Evolutionary conservation across 1,140 invertebrate genomes (phyloP), one percentile per base, ranked within the genome.

Genomic region (Drosophila azteca): DNA sequence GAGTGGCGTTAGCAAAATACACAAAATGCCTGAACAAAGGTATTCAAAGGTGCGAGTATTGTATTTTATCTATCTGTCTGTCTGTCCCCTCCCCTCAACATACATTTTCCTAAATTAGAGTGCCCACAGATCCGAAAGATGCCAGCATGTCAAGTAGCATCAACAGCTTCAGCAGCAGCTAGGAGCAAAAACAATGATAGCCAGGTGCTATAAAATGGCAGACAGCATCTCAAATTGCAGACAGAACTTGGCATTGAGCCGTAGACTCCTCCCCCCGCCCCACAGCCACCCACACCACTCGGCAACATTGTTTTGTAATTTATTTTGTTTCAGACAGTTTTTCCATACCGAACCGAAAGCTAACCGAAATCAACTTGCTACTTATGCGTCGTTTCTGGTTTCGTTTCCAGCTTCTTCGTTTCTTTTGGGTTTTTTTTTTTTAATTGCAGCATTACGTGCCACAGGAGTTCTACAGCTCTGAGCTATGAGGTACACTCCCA

Each of bases 291-390:
- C 17, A 20, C 24, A 26, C 45, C 59, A 52, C 17, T 51, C 57
- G 48, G 63, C 70, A 76, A 76, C 82, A 88, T 88, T 88, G 82
- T 87, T 87, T 88, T 78, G 82, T 87, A 88, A 87, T 88, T 87
- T 87, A 88, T 87, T 87, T 87, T 82, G 71, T 85, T 87, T 82
- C 59, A 78, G 82, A 88, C 82, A 88, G 82, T 79, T 85, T 61
- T 57, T 85, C 66, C 73, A 61, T 46, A 52, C 59, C 74, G 63
- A 73, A 44, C 61, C 60, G 63, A 51, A 77, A 41, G 24, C 41
- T 31, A 35, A 44, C 49, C 29, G 50, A 74, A 67, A 66, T 79
- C 58, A 78, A 83, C 77, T 87, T 78, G 83, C 65, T 85, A 82
- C 82, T 85, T 85, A 87, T 87, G 82, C 81, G 71, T 82, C 82